Base-by-base conservation (phyloP, 2,888 invertebrate species). In the Oxytorus armatus region DNA sequence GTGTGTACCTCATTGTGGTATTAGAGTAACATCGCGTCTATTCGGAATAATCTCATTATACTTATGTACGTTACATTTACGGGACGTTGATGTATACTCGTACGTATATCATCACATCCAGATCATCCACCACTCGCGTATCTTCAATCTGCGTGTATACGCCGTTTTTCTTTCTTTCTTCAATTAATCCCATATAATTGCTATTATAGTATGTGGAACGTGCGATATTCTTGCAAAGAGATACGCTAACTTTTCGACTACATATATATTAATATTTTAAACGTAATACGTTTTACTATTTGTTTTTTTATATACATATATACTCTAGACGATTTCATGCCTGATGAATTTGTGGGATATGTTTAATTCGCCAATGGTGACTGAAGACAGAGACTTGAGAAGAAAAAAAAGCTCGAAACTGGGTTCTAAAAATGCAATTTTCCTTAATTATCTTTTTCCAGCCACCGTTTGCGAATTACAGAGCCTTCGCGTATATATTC, bases 141-240 rank as follows among this genome's bases (percentile, higher is more conserved):
- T 21, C 18, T 36, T 23, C 5, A 10, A 23, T 61, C 11, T 61
- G 21, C n/a, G n/a, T n/a, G n/a, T n/a, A n/a, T 61, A 11, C 21
- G 2, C 21, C 47, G 36, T 36, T 36, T 61, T 18, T 59, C 47
- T 53, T 69, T 33, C 11, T 59, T 42, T 66, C 55, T 49, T 57
- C 49, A 65, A 70, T 57, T 29, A 51, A 29, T 7, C 49, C 61
- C 69, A 51, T 72, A 61, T 49, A 61, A 72, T 72, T 39, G 39
- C 36, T 16, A 47, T 73, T 68, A 33, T 61, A 63, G 11, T 53
- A 79, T 75, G 75, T 79, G 70, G 79, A 79, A 79, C 79, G 79
- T 79, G 79, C 79, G 79, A 79, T 49, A 59, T 49, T 70, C 36
- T 33, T 21, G 33, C 10, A 7, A 18, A 65, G 29, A 65, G 11